phyloP scores from a whole-genome alignment of 2,888 invertebrate species.

The Pristionchus arcanus region DNA sequence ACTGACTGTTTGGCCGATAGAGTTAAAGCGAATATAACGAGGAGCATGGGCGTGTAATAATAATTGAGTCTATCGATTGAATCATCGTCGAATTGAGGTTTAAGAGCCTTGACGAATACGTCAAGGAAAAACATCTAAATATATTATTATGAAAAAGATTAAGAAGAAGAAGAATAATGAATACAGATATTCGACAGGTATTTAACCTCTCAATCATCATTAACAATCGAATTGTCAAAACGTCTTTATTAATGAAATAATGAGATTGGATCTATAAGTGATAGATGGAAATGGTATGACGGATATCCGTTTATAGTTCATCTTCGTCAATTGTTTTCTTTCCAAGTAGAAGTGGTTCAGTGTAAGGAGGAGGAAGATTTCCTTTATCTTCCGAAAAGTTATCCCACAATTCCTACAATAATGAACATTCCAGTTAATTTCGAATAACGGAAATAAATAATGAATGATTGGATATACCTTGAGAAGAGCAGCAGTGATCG shows the following conservation, averaged over 20 bases:
- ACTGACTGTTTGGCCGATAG: conserved; percentile 78
- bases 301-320: conserved; percentile 23
- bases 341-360: conserved; percentile 66
- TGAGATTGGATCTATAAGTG: not conserved
- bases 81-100: conserved; percentile 79
- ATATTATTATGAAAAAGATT: not conserved
- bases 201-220: conserved; percentile 6
- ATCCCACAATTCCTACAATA: conserved; percentile 67
- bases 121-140: conserved; percentile 78
- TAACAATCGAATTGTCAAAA: not conserved
- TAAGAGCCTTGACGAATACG: conserved; percentile 78
- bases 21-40: conserved; percentile 78
- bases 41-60: conserved; percentile 77
- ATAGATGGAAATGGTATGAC: not conserved
- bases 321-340: conserved; percentile 56
- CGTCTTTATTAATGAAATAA: conserved; percentile 21
- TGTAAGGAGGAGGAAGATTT: conserved; percentile 60
- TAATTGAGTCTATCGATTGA: conserved; percentile 78
- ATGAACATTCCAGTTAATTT: not conserved
- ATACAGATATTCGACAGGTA: conserved; percentile 24
- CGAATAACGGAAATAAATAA: not conserved
- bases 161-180: not conserved
- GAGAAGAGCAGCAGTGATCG: conserved; percentile 71
- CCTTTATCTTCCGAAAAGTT: conserved; percentile 63
- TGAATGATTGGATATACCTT: conserved; percentile 40